Percentiles rank a stretch among this genome's conserved stretches.
These are phyloP conservation scores for Triplophysa tibetana DNA, from an alignment of 2,113 vertebrate species.

Conservation along the genomic window DNA sequence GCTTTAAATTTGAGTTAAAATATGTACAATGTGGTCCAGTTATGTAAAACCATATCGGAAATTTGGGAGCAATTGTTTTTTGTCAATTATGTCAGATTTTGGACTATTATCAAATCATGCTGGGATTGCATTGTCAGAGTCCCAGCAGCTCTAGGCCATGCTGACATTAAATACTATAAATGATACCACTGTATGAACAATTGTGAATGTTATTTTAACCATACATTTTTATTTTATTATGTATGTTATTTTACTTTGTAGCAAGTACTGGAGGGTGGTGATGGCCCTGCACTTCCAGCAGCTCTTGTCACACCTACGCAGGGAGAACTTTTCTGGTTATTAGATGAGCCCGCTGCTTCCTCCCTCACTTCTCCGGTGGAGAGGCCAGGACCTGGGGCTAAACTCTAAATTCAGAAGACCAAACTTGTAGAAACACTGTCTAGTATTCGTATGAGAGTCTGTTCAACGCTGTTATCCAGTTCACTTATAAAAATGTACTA, in stretches of 20 bases:
- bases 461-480: too few species aligned
- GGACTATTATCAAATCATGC: too few species aligned
- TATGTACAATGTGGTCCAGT: too few species aligned
- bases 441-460: background rate
- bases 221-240: background rate
- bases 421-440: slow-evolving; percentile 5
- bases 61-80: too few species aligned
- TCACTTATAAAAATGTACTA: background rate
- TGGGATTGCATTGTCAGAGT: too few species aligned
- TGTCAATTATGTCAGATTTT: too few species aligned
- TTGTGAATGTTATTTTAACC: background rate
- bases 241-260: slow-evolving; percentile 45
- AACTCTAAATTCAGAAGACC: slow-evolving; percentile 60
- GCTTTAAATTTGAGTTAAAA: too few species aligned
- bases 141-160: too few species aligned
- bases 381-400: slow-evolving; percentile 72
- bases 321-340: slow-evolving; percentile 85
- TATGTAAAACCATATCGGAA: too few species aligned
- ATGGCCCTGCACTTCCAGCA: slow-evolving; percentile 76
- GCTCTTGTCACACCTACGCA: slow-evolving; percentile 77
- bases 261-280: slow-evolving; percentile 83
- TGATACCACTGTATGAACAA: background rate
- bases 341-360: slow-evolving; percentile 84
- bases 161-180: too few species aligned
- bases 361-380: slow-evolving; percentile 80